A percentile compares a stretch with the other conserved stretches of the same genome.
phyloP scores from a whole-genome alignment of 92 coral and sea anemone species.

The Pocillopora meandrina region DNA sequence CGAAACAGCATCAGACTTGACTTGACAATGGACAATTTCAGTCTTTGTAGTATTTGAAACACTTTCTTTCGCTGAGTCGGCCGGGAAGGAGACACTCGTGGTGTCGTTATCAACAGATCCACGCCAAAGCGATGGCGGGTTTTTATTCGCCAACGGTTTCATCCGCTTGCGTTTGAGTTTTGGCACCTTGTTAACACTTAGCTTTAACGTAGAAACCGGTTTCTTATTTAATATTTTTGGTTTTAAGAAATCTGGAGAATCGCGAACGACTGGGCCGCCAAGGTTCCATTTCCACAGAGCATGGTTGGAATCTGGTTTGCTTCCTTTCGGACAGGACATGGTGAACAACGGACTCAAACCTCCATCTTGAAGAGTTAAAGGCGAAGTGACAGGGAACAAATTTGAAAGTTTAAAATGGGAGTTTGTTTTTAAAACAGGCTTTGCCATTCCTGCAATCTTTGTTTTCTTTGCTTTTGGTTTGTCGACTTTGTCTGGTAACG shows the following conservation, averaged over 20 bases:
- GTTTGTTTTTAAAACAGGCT: constrained; percentile 57
- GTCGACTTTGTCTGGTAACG: background rate
- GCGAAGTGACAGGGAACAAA: constrained; percentile 66
- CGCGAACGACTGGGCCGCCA: constrained; percentile 66
- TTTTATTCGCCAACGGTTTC: background rate
- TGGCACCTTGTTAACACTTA: constrained; percentile 16
- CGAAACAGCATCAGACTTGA: background rate
- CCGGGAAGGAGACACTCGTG: background rate
- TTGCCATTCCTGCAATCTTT: constrained; percentile 20
- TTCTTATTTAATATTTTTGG: constrained; percentile 18
- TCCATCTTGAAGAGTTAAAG: constrained; percentile 53
- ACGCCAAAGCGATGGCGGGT: background rate
- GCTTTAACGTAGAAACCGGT: background rate
- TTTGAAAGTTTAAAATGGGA: constrained; percentile 65
- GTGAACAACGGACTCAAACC: constrained; percentile 59
- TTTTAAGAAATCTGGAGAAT: constrained; percentile 7
- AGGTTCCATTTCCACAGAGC: constrained; percentile 82
- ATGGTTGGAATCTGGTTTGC: constrained; percentile 51
- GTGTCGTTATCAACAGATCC: background rate
- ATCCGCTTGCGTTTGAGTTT: constrained; percentile 19
- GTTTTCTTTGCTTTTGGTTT: constrained; percentile 27
- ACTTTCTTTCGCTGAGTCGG: constrained; percentile 14
- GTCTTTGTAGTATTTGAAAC: background rate
- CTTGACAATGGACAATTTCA: background rate
- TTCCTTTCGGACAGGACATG: constrained; percentile 48